A percentile compares a stretch with the other conserved stretches of the same genome.
Conservation (phyloP, 2,888 invertebrate genomes). For the Torymus texanus region DNA sequence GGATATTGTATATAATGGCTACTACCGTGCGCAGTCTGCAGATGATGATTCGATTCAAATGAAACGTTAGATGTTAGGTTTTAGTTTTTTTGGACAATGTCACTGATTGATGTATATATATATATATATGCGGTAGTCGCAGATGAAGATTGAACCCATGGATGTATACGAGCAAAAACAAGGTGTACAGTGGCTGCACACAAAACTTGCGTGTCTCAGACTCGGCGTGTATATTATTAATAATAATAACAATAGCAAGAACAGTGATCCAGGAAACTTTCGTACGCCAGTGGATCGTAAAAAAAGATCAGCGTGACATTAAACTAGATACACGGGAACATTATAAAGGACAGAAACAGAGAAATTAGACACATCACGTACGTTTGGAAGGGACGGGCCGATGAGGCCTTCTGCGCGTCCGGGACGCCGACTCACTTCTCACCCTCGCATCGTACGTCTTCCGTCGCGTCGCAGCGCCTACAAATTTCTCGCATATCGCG, state of each 20-base stretch:
- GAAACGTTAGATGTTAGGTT: slow-evolving; percentile 1
- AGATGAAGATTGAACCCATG: too few species aligned
- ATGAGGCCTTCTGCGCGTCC: slow-evolving; percentile 34
- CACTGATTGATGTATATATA: too few species aligned
- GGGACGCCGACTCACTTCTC: slow-evolving; percentile 48
- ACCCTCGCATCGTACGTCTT: slow-evolving; percentile 41
- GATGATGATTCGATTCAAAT: slow-evolving; percentile 11
- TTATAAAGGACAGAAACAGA: too few species aligned
- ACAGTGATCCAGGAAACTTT: too few species aligned
- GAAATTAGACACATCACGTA: slow-evolving; percentile 28
- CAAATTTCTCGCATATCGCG: slow-evolving; percentile 22
- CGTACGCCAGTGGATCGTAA: too few species aligned
- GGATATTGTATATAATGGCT: background rate
- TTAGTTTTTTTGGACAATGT: background rate
- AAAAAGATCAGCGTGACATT: too few species aligned
- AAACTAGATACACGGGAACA: too few species aligned
- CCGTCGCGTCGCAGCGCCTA: slow-evolving; percentile 52
- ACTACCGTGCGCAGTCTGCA: slow-evolving; percentile 11
- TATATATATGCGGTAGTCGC: too few species aligned
- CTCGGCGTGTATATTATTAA: background rate
- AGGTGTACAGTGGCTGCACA: slow-evolving; percentile 16
- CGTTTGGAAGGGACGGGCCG: slow-evolving; percentile 43
- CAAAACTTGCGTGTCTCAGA: slow-evolving; percentile 1
- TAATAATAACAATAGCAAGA: too few species aligned
- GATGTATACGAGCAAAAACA: slow-evolving; percentile 11